phyloP scores from a whole-genome alignment of 2,888 invertebrate genomes.

The Myathropa florea region DNA sequence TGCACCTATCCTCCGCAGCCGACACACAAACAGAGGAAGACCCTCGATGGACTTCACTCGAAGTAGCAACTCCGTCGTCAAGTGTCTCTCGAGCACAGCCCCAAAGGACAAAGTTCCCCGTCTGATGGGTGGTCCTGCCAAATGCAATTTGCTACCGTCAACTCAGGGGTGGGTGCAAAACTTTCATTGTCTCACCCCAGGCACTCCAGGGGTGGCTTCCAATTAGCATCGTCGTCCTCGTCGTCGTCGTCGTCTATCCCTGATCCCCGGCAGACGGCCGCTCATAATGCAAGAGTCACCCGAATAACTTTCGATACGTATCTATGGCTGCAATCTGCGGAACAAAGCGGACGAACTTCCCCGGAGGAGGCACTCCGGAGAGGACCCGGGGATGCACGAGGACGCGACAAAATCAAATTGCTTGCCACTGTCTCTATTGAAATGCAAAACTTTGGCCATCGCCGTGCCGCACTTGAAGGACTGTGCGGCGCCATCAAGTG shows the following conservation, averaged over 20 bases:
- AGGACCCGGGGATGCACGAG: background rate
- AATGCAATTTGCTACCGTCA: background rate
- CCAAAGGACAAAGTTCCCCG: background rate
- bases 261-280: background rate
- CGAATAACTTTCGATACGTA: slow-evolving; percentile 13
- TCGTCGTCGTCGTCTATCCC: no score
- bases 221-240: slow-evolving; percentile 21
- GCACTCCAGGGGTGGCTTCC: background rate
- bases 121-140: background rate
- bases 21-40: background rate
- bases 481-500: background rate
- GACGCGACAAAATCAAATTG: background rate
- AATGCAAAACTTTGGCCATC: background rate
- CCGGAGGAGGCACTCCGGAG: background rate
- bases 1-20: background rate
- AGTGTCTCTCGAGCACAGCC: background rate
- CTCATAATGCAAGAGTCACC: slow-evolving; percentile 29
- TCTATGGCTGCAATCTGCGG: background rate
- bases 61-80: background rate
- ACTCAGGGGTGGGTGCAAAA: background rate
- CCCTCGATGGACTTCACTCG: background rate
- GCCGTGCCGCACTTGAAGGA: background rate
- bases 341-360: background rate
- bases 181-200: background rate
- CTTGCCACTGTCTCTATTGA: background rate